A percentile compares a stretch with the other conserved stretches of the same genome.
phyloP scores from a whole-genome alignment of 2,888 invertebrate genomes.

The Glaucopsyche alexis region DNA sequence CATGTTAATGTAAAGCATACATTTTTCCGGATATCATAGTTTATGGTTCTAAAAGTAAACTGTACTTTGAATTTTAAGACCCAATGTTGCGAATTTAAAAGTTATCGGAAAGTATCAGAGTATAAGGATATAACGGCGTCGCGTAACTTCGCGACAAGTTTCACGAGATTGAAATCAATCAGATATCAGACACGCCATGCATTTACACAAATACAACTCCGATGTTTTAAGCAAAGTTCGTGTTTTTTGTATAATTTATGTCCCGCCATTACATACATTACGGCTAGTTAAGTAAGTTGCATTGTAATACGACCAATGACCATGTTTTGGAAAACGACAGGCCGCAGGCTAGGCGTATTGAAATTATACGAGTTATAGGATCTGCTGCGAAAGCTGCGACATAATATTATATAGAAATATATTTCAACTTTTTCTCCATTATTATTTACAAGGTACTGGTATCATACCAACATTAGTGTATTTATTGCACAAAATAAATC shows the following conservation, averaged over 20 bases:
- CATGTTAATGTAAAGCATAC: background rate
- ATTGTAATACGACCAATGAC: too few relatives aligned
- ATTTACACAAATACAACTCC: background rate
- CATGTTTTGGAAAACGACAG: too few relatives aligned
- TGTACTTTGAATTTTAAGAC: background rate
- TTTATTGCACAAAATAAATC: too few relatives aligned
- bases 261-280: too few relatives aligned
- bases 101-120: background rate
- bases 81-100: background rate
- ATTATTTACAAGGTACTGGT: too few relatives aligned
- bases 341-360: too few relatives aligned
- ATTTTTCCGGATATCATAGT: background rate
- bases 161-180: constrained; percentile 10
- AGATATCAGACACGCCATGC: background rate
- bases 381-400: too few relatives aligned
- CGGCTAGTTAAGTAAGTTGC: too few relatives aligned
- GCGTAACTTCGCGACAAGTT: background rate
- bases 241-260: background rate
- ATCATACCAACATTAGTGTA: too few relatives aligned
- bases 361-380: too few relatives aligned
- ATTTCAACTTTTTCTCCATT: too few relatives aligned
- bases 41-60: background rate
- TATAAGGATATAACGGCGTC: background rate
- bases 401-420: too few relatives aligned
- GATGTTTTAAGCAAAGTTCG: background rate